These are phyloP conservation scores for Cyaniris semiargus DNA, from an alignment of 2,888 invertebrate genomes.

Conservation along the genomic window DNA sequence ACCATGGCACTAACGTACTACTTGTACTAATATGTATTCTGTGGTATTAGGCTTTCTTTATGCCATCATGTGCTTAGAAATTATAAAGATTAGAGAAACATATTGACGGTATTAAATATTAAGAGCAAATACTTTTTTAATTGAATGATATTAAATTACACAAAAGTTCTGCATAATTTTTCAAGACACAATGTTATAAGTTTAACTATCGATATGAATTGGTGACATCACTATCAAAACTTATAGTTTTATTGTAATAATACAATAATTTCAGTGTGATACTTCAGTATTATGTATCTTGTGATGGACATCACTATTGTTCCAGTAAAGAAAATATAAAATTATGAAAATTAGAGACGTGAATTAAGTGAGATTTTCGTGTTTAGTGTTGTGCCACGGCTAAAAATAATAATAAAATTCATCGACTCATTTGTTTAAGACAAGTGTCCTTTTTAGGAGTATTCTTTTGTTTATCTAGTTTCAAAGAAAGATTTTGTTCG, in stretches of 20 bases:
- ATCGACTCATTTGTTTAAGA: neutral
- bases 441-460: neutral
- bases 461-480: too few relatives aligned
- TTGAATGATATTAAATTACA: too few relatives aligned
- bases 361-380: neutral
- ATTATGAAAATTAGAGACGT: neutral
- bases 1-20: too few relatives aligned
- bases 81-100: too few relatives aligned
- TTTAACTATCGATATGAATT: neutral
- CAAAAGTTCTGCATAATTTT: too few relatives aligned
- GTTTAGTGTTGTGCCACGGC: neutral
- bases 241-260: conserved; percentile 7
- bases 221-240: conserved; percentile 17
- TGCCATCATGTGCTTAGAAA: too few relatives aligned
- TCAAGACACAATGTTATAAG: too few relatives aligned
- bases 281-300: conserved; percentile 3
- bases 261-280: conserved; percentile 1
- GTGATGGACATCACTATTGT: neutral
- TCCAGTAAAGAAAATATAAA: neutral
- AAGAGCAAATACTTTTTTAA: too few relatives aligned
- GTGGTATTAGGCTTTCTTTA: too few relatives aligned
- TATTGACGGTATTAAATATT: too few relatives aligned
- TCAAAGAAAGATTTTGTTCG: too few relatives aligned
- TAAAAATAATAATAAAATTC: neutral
- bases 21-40: too few relatives aligned